Percentiles rank a stretch among this genome's conserved stretches.
These are phyloP conservation scores for Thymelicus sylvestris DNA, from an alignment of 2,888 invertebrate species.

Conservation along the genomic window DNA sequence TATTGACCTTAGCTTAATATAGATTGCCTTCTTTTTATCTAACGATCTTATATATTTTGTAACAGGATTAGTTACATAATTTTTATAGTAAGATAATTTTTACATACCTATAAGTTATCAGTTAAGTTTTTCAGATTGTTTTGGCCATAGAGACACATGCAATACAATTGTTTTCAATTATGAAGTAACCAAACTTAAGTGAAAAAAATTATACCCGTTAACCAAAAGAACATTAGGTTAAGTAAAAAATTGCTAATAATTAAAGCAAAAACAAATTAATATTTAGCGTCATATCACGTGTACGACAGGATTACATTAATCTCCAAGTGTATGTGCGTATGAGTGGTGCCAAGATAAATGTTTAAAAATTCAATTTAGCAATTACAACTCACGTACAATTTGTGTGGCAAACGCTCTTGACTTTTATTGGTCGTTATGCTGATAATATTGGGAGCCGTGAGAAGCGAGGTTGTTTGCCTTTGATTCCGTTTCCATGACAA, in stretches of 20 bases:
- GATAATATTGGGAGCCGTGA: slow-evolving; percentile 63
- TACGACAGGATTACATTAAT: slow-evolving; percentile 37
- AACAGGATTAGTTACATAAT: too few relatives aligned
- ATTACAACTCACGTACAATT: slow-evolving; percentile 55
- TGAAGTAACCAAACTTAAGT: too few relatives aligned
- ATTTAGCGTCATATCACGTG: slow-evolving; percentile 15
- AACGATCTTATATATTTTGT: background rate
- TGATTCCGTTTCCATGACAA: slow-evolving; percentile 50
- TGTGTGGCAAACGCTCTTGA: slow-evolving; percentile 65
- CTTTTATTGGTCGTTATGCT: slow-evolving; percentile 70
- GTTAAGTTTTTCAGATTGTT: too few relatives aligned
- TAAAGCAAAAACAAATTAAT: too few relatives aligned
- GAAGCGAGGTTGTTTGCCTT: slow-evolving; percentile 48
- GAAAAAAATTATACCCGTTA: too few relatives aligned
- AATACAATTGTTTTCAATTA: too few relatives aligned
- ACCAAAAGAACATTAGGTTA: too few relatives aligned
- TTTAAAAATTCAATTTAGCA: slow-evolving; percentile 59
- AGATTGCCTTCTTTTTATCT: background rate
- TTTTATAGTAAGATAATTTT: too few relatives aligned
- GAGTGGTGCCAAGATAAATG: slow-evolving; percentile 46
- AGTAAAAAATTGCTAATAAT: too few relatives aligned
- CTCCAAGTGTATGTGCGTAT: slow-evolving; percentile 20
- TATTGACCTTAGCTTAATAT: slow-evolving; percentile 23
- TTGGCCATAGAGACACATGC: too few relatives aligned
- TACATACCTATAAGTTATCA: too few relatives aligned